Evolutionary conservation across 2,888 invertebrate genomes (phyloP).

Genomic region (Meloe dianella): DNA sequence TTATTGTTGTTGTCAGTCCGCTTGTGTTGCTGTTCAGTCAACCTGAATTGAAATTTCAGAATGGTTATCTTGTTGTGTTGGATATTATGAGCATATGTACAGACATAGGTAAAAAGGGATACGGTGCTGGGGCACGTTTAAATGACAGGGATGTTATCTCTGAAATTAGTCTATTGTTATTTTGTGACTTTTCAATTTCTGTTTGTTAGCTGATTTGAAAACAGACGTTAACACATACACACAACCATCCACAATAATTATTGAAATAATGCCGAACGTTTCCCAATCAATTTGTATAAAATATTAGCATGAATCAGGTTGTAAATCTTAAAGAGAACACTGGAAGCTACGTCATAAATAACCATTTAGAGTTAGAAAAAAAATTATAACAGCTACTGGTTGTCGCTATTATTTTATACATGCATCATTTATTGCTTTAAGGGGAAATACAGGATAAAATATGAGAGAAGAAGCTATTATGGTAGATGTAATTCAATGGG

Average conservation of each 20-base stretch:
- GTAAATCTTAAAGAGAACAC: not conserved
- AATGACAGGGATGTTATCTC: constrained; percentile 11
- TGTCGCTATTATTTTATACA: not conserved
- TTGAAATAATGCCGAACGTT: not conserved
- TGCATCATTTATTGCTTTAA: not conserved
- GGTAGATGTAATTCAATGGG: not conserved
- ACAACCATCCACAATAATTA: not conserved
- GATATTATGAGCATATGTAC: constrained; percentile 12
- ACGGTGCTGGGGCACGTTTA: constrained; percentile 8
- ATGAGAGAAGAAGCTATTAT: not conserved
- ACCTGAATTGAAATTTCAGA: constrained; percentile 45
- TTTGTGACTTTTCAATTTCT: constrained; percentile 7
- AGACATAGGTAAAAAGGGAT: not conserved
- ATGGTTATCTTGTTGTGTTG: constrained; percentile 45
- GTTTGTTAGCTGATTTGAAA: constrained; percentile 1
- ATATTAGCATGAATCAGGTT: not conserved
- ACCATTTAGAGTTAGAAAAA: not conserved
- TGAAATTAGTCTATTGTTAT: constrained; percentile 6
- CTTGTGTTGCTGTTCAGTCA: constrained; percentile 44
- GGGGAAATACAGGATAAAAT: not conserved
- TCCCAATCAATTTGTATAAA: not conserved
- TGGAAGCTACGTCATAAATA: not conserved
- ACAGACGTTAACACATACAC: not conserved
- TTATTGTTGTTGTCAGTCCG: constrained; percentile 34
- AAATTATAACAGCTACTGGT: not conserved